Evolutionary conservation across 2,797 vertebrate species (phyloP).

Genomic region (Sebastes elongatus): DNA sequence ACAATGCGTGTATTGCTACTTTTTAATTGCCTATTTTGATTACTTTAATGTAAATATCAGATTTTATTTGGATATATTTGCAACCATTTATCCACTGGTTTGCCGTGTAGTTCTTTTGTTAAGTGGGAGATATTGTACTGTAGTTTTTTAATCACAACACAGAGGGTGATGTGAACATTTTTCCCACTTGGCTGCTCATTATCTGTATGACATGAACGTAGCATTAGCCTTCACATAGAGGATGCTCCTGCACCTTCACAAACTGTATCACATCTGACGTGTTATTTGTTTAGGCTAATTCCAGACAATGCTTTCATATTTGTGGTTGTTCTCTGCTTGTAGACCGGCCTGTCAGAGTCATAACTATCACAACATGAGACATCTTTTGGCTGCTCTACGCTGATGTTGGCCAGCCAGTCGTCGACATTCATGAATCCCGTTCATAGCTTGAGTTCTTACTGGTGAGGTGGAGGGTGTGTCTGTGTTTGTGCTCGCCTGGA

Average conservation of each 20-base stretch:
- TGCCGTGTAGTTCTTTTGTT: too few species aligned
- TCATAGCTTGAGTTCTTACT: slow-evolving; percentile 26
- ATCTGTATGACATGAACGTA: background rate
- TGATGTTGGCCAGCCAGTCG: slow-evolving; percentile 11
- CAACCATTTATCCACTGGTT: too few species aligned
- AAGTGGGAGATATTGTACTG: too few species aligned
- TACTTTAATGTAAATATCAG: too few species aligned
- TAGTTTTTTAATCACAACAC: background rate
- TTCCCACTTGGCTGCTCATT: background rate
- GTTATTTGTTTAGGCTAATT: background rate
- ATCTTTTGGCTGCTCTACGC: background rate
- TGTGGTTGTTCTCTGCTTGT: background rate
- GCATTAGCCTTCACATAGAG: background rate
- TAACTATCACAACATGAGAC: background rate
- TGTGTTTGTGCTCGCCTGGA: slow-evolving; percentile 54
- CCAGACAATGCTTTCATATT: slow-evolving; percentile 7
- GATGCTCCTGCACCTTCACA: background rate
- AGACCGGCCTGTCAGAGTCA: background rate
- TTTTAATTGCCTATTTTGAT: too few species aligned
- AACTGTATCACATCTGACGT: background rate
- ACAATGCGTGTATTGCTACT: too few species aligned
- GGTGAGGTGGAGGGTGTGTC: slow-evolving; percentile 66
- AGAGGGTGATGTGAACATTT: background rate
- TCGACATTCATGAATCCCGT: slow-evolving; percentile 23
- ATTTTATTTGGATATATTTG: too few species aligned